These are phyloP conservation scores for Chionodraco myersi DNA, from an alignment of 2,113 vertebrate genomes.

Conservation along the genomic window DNA sequence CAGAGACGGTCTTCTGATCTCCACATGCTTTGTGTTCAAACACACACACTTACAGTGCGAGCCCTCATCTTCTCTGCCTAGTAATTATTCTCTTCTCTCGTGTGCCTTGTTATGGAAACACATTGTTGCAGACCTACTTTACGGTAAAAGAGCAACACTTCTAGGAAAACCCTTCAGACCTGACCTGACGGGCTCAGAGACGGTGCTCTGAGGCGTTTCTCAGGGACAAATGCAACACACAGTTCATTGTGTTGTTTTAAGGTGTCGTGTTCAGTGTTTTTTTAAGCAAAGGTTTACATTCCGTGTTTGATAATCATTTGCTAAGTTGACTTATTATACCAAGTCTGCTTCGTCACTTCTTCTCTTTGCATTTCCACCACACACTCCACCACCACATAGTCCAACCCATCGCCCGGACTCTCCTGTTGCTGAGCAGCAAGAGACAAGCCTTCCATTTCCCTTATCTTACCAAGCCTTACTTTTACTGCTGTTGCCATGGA, in stretches of 20 bases:
- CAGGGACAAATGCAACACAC: background rate
- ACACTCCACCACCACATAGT: too few species aligned
- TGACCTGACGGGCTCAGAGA: background rate
- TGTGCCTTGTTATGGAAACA: background rate
- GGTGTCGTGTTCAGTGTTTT: background rate
- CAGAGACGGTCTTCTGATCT: slow-evolving; percentile 22
- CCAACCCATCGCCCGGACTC: background rate
- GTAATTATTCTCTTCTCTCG: background rate
- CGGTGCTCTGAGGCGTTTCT: background rate
- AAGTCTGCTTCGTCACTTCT: background rate
- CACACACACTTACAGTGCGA: background rate
- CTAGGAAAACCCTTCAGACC: background rate
- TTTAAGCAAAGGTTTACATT: background rate
- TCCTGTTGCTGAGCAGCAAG: slow-evolving; percentile 14
- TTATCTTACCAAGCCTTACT: slow-evolving; percentile 34
- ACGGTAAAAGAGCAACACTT: background rate
- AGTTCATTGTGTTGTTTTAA: slow-evolving; percentile 2
- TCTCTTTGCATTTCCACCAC: background rate
- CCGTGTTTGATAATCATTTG: background rate
- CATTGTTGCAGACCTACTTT: background rate
- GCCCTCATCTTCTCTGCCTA: background rate
- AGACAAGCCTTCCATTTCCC: background rate
- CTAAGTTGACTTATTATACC: background rate
- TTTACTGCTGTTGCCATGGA: slow-evolving; percentile 41
- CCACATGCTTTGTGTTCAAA: background rate